These are phyloP conservation scores for Coluber constrictor DNA, from an alignment of 2,797 vertebrate genomes.

Conservation along the genomic window DNA sequence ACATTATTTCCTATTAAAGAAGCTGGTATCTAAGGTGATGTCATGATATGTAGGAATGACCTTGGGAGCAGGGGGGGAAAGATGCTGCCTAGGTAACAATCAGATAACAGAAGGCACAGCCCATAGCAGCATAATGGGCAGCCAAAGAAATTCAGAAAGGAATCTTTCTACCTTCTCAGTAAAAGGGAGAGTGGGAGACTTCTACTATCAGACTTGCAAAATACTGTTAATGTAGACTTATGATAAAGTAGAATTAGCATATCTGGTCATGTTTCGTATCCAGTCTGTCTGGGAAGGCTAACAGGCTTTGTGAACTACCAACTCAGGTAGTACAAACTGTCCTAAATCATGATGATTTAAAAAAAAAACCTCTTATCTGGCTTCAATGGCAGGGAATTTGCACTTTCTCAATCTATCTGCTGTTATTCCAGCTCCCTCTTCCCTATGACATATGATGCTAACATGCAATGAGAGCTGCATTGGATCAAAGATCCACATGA, in stretches of 20 bases:
- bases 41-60: neutral
- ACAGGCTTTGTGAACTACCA: neutral
- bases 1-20: neutral
- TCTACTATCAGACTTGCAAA: neutral
- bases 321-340: neutral
- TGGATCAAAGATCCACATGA: neutral
- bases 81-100: neutral
- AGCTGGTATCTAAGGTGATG: neutral
- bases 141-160: neutral
- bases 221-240: neutral
- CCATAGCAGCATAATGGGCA: neutral
- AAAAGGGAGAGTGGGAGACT: neutral
- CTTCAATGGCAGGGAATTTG: neutral
- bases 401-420: neutral
- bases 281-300: neutral
- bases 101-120: neutral
- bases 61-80: neutral
- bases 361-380: neutral
- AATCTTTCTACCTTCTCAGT: neutral
- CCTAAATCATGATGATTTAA: neutral
- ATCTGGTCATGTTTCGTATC: neutral
- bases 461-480: neutral
- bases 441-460: neutral
- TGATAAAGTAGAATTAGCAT: neutral
- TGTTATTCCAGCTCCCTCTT: neutral